phyloP scores from a whole-genome alignment of 2,888 invertebrate species.

The Mesoligia furuncula region DNA sequence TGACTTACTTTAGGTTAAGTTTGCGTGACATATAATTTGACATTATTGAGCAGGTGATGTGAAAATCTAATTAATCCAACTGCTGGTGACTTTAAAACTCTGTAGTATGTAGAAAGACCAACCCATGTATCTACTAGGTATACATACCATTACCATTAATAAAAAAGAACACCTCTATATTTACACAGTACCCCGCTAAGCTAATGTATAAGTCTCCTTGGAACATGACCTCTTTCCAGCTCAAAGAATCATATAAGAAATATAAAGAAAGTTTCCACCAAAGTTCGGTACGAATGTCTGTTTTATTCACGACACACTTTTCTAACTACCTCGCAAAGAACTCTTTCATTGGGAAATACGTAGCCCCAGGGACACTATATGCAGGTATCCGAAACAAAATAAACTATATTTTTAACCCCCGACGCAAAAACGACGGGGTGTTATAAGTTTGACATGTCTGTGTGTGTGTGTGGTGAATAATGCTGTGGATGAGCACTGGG shows the following conservation, averaged over 20 bases:
- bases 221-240: conserved; percentile 19
- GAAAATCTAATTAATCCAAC: too few species aligned
- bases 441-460: too few species aligned
- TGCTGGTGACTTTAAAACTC: too few species aligned
- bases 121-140: too few species aligned
- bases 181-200: too few species aligned
- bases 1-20: too few species aligned
- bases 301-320: conserved; percentile 32
- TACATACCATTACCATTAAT: too few species aligned
- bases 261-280: conserved; percentile 24
- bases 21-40: too few species aligned
- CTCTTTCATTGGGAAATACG: conserved; percentile 30
- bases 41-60: too few species aligned
- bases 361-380: conserved; percentile 20
- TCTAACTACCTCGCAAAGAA: conserved; percentile 11
- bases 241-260: conserved; percentile 20
- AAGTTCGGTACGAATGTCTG: conserved; percentile 39
- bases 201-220: conserved; percentile 13
- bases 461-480: too few species aligned
- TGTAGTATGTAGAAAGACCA: too few species aligned
- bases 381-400: conserved; percentile 14
- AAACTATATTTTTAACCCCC: conserved; percentile 27
- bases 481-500: not conserved
- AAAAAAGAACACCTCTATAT: not conserved
- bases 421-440: too few species aligned